phyloP scores from a whole-genome alignment of 1,140 invertebrate genomes.

The Procambarus clarkii region DNA sequence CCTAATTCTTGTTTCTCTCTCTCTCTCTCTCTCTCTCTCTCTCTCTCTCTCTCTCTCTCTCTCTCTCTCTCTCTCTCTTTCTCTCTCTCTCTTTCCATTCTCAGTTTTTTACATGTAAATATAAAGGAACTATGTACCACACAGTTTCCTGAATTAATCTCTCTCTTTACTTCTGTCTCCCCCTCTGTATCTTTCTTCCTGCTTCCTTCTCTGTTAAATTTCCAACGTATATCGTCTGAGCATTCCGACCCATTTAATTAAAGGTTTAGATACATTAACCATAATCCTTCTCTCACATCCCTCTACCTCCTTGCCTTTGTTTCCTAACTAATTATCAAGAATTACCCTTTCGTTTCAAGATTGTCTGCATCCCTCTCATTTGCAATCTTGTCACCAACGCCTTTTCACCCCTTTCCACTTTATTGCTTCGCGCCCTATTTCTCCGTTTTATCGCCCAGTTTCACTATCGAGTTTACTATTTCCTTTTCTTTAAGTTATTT shows the following conservation, averaged over 20 bases:
- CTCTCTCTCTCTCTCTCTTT: constrained; percentile 52
- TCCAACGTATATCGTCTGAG: background rate
- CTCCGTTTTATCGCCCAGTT: background rate
- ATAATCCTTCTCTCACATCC: background rate
- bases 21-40: constrained; percentile 58
- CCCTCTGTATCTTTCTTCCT: constrained; percentile 4
- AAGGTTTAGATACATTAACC: constrained; percentile 3
- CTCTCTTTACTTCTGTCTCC: background rate
- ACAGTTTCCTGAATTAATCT: background rate
- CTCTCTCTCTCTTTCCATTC: constrained; percentile 39
- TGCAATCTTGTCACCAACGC: constrained; percentile 8
- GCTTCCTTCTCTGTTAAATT: background rate
- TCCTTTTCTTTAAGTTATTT: background rate
- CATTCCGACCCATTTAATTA: constrained; percentile 15
- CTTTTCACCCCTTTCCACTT: constrained; percentile 4
- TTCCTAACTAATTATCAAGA: background rate
- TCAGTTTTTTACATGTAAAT: background rate
- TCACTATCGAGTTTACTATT: background rate
- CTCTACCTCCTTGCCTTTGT: background rate
- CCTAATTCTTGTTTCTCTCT: constrained; percentile 38
- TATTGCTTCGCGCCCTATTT: background rate
- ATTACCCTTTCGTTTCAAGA: background rate
- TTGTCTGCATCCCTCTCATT: constrained; percentile 19
- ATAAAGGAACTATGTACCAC: no score
- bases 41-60: no score